Conservation (phyloP, 2,888 invertebrate species). For the Clusia tigrina region DNA sequence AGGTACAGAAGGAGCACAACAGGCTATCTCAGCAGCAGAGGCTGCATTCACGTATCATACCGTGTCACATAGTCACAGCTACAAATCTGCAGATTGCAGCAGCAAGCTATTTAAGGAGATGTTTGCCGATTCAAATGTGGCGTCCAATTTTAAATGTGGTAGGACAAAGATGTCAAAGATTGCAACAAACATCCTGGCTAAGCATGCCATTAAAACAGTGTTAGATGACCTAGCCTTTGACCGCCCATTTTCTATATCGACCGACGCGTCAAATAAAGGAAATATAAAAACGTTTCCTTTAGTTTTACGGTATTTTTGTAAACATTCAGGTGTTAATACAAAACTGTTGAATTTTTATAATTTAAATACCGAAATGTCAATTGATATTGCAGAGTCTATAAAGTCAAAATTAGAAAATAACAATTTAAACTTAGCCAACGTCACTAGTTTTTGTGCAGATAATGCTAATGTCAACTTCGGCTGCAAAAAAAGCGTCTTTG, state of each 20-base stretch:
- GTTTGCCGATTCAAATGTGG: slow-evolving; percentile 24
- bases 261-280: slow-evolving; percentile 19
- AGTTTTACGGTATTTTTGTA: slow-evolving; percentile 10
- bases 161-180: slow-evolving; percentile 18
- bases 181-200: slow-evolving; percentile 14
- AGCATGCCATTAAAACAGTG: slow-evolving; percentile 13
- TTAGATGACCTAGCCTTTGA: slow-evolving; percentile 9
- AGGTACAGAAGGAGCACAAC: neutral
- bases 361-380: slow-evolving; percentile 17
- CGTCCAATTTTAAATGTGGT: slow-evolving; percentile 22
- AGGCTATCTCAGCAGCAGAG: slow-evolving; percentile 11
- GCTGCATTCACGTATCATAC: slow-evolving; percentile 23
- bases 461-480: slow-evolving; percentile 32
- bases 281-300: slow-evolving; percentile 16
- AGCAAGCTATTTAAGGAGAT: slow-evolving; percentile 19
- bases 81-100: slow-evolving; percentile 18
- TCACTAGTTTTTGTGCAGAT: slow-evolving; percentile 28
- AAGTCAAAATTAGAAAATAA: slow-evolving; percentile 12
- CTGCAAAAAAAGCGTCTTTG: slow-evolving; percentile 25
- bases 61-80: slow-evolving; percentile 24
- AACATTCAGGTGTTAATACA: slow-evolving; percentile 1
- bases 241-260: slow-evolving; percentile 13
- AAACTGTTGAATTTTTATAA: slow-evolving; percentile 17
- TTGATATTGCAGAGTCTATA: slow-evolving; percentile 19
- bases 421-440: slow-evolving; percentile 14